Percentiles rank a stretch among this genome's conserved stretches.
Evolutionary conservation across 2,797 vertebrate species (phyloP).

Genomic region (Characodon lateralis): DNA sequence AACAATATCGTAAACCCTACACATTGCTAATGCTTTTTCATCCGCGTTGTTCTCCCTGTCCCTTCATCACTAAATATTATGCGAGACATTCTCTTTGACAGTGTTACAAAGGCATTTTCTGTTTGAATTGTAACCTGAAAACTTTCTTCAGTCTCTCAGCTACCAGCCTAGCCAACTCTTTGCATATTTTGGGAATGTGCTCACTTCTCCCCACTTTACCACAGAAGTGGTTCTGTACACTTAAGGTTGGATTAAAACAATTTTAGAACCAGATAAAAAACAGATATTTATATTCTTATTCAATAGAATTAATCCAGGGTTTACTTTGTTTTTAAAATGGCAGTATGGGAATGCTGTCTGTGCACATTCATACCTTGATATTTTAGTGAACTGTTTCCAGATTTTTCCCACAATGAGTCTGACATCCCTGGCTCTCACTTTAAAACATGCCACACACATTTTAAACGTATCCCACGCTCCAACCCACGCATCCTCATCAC

Average conservation of each 20-base stretch:
- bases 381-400: constrained; percentile 12
- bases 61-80: too few species aligned
- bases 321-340: background rate
- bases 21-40: too few species aligned
- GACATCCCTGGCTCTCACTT: constrained; percentile 13
- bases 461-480: constrained; percentile 11
- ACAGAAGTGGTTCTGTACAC: too few species aligned
- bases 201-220: too few species aligned
- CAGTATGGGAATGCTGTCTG: background rate
- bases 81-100: too few species aligned
- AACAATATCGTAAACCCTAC: too few species aligned
- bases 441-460: constrained; percentile 31
- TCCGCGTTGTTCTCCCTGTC: too few species aligned
- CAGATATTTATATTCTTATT: background rate
- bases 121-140: too few species aligned
- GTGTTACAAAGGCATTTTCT: too few species aligned
- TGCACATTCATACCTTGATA: background rate
- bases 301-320: background rate
- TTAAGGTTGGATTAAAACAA: background rate
- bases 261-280: background rate
- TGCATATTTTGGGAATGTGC: too few species aligned
- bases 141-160: too few species aligned
- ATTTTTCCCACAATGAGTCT: constrained; percentile 3
- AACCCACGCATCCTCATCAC: constrained; percentile 40
- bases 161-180: too few species aligned